Evolutionary conservation across 2,888 invertebrate genomes (phyloP).

Genomic region (Cancer borealis): DNA sequence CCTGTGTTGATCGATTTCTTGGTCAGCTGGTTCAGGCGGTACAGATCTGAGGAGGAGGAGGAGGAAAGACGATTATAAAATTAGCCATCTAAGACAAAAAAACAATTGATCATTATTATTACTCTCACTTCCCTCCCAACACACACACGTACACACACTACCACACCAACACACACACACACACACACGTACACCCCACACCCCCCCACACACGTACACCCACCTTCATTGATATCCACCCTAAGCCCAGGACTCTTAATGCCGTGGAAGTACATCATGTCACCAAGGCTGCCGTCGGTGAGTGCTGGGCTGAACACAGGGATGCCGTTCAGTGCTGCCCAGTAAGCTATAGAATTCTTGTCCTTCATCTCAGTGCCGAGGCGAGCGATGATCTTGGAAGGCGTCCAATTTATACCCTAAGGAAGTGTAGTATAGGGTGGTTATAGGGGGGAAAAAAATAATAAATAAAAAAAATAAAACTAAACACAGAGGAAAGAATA

Average conservation of each 20-base stretch:
- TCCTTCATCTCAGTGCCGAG: constrained; percentile 95
- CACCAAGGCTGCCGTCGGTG: constrained; percentile 98
- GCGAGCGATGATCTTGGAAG: constrained; percentile 90
- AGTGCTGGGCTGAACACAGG: constrained; percentile 98
- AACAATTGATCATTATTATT: too few relatives aligned
- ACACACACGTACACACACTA: too few relatives aligned
- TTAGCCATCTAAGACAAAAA: background rate
- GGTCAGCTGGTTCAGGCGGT: constrained; percentile 94
- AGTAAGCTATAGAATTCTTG: constrained; percentile 95
- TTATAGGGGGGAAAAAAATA: background rate
- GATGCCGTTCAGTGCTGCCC: constrained; percentile 97
- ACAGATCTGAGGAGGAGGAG: constrained; percentile 84
- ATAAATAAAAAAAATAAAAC: too few relatives aligned
- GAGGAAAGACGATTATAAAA: background rate
- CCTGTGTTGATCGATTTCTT: constrained; percentile 96
- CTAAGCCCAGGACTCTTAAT: constrained; percentile 94
- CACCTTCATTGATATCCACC: constrained; percentile 93
- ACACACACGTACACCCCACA: background rate
- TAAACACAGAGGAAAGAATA: too few relatives aligned
- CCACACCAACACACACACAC: too few relatives aligned
- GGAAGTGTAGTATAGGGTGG: background rate
- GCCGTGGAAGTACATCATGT: constrained; percentile 99
- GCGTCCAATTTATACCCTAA: constrained; percentile 90
- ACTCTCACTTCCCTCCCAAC: background rate
- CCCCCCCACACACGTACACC: too few relatives aligned